Conservation (phyloP, 2,797 vertebrate genomes). For the Coregonus ussuriensis region DNA sequence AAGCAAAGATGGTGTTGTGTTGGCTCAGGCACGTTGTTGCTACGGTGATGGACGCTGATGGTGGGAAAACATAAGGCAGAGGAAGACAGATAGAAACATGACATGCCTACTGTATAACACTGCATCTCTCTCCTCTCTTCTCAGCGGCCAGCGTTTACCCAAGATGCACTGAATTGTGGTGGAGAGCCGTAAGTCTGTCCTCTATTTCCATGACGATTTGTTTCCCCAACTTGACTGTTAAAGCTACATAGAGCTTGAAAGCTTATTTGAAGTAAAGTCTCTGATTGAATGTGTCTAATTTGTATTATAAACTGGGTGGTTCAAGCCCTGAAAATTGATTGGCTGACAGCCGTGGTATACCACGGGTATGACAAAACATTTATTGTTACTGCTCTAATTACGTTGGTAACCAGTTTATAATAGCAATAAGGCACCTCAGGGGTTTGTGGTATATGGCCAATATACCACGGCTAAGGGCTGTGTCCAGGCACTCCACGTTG, state of each 20-base stretch:
- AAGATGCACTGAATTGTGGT: conserved; percentile 79
- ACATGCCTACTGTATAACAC: not conserved
- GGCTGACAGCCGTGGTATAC: too few relatives aligned
- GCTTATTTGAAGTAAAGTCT: not conserved
- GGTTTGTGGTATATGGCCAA: too few relatives aligned
- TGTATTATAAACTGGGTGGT: too few relatives aligned
- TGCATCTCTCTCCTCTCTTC: conserved; percentile 53
- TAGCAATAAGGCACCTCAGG: too few relatives aligned
- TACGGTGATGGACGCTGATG: not conserved
- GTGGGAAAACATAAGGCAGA: not conserved
- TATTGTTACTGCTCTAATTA: too few relatives aligned
- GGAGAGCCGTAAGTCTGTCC: conserved; percentile 84
- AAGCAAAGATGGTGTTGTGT: not conserved
- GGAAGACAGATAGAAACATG: not conserved
- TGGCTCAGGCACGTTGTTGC: not conserved
- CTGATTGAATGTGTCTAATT: too few relatives aligned
- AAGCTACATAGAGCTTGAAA: not conserved
- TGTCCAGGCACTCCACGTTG: too few relatives aligned
- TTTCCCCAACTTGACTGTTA: not conserved
- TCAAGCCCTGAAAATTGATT: too few relatives aligned
- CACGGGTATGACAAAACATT: too few relatives aligned
- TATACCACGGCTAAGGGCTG: too few relatives aligned
- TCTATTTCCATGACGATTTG: conserved; percentile 26
- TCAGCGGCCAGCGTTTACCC: conserved; percentile 79
- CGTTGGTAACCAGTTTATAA: too few relatives aligned